Conservation (phyloP, 2,888 invertebrate species). For the Habroteleia sp. region DNA sequence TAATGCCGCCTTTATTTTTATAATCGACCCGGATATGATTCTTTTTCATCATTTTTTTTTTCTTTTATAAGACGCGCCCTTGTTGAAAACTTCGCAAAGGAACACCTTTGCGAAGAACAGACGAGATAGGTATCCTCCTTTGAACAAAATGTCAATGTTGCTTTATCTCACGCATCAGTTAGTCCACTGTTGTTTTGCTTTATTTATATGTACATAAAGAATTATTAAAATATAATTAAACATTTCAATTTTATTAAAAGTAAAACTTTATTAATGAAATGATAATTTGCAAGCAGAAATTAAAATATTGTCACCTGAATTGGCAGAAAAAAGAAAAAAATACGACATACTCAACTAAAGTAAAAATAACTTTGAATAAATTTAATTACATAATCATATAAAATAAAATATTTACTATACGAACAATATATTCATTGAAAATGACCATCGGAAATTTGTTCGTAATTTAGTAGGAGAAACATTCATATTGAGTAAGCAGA, state of each 20-base stretch:
- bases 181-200: constrained; percentile 22
- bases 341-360: too few species aligned
- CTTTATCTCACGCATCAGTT: constrained; percentile 40
- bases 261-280: too few species aligned
- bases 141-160: constrained; percentile 48
- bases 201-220: constrained; percentile 29
- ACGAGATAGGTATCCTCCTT: constrained; percentile 45
- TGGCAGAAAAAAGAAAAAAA: too few species aligned
- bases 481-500: constrained; percentile 30
- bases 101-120: constrained; percentile 38
- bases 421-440: too few species aligned
- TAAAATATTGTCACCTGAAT: too few species aligned
- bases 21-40: constrained; percentile 69
- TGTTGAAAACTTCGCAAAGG: constrained; percentile 58
- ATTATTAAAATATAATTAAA: constrained; percentile 21
- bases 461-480: too few species aligned
- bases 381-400: too few species aligned
- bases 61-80: constrained; percentile 65
- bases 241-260: constrained; percentile 9
- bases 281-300: too few species aligned
- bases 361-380: too few species aligned
- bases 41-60: constrained; percentile 67
- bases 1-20: constrained; percentile 67
- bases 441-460: too few species aligned
- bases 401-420: too few species aligned